Evolutionary conservation across 2,888 invertebrate species (phyloP).

Genomic region (Epinotia ramella): DNA sequence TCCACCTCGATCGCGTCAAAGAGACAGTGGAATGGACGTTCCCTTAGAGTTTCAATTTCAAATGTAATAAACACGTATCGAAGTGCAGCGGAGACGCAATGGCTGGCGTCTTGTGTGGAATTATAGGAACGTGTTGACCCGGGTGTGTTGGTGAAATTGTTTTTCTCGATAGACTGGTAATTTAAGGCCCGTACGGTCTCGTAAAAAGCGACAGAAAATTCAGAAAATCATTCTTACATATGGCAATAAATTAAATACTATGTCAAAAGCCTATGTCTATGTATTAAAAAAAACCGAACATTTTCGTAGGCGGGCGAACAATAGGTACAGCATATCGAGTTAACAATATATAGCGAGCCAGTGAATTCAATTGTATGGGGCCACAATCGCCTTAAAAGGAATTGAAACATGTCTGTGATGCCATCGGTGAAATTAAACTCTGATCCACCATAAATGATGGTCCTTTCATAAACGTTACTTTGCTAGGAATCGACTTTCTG

Average conservation of each 20-base stretch:
- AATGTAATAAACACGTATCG: slow-evolving; percentile 41
- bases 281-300: too few species aligned
- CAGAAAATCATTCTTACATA: neutral
- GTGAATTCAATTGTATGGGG: too few species aligned
- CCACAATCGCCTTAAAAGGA: neutral
- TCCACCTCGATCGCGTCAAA: slow-evolving; percentile 15
- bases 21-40: slow-evolving; percentile 22
- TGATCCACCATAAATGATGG: neutral
- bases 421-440: neutral
- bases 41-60: slow-evolving; percentile 36
- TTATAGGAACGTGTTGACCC: slow-evolving; percentile 26
- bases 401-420: neutral
- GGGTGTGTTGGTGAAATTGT: slow-evolving; percentile 12
- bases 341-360: too few species aligned
- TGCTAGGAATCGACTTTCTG: neutral
- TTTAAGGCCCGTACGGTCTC: neutral
- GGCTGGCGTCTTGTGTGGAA: slow-evolving; percentile 15
- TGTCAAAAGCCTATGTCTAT: too few species aligned
- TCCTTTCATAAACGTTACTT: neutral
- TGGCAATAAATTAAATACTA: neutral
- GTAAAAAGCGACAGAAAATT: too few species aligned
- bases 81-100: slow-evolving; percentile 21
- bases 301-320: too few species aligned
- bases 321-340: too few species aligned
- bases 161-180: slow-evolving; percentile 4